These are phyloP conservation scores for Cataglyphis hispanica DNA, from an alignment of 1,140 invertebrate genomes.

Conservation along the genomic window DNA sequence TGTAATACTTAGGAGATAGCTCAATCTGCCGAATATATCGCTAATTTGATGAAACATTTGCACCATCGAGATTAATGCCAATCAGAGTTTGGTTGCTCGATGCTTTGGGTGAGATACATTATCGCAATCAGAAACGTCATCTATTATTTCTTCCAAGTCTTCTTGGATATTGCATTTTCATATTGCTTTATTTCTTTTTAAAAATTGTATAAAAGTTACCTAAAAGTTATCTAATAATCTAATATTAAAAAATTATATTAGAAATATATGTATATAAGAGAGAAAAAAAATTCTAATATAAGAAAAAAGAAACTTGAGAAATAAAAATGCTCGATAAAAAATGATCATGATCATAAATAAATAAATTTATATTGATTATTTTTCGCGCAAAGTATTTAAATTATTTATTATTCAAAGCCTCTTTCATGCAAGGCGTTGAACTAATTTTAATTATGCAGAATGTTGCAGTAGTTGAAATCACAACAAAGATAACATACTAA, in stretches of 20 bases:
- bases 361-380: not conserved
- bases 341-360: not conserved
- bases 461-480: not conserved
- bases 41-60: slow-evolving; percentile 47
- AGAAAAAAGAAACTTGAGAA: not conserved
- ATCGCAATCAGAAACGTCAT: slow-evolving; percentile 9
- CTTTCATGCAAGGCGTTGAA: not conserved
- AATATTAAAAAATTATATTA: not conserved
- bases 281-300: not conserved
- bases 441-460: slow-evolving; percentile 22
- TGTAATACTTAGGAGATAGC: not conserved
- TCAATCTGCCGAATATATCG: slow-evolving; percentile 21
- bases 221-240: not conserved
- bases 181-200: slow-evolving; percentile 9
- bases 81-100: not conserved
- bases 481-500: not conserved
- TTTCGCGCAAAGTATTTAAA: not conserved
- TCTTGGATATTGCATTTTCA: not conserved
- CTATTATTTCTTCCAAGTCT: slow-evolving; percentile 31
- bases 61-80: not conserved
- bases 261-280: not conserved
- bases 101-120: not conserved
- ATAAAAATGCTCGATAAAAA: not conserved
- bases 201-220: not conserved
- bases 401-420: not conserved